These are phyloP conservation scores for Chaetodon trifascialis DNA, from an alignment of 2,113 vertebrate genomes.

Conservation along the genomic window DNA sequence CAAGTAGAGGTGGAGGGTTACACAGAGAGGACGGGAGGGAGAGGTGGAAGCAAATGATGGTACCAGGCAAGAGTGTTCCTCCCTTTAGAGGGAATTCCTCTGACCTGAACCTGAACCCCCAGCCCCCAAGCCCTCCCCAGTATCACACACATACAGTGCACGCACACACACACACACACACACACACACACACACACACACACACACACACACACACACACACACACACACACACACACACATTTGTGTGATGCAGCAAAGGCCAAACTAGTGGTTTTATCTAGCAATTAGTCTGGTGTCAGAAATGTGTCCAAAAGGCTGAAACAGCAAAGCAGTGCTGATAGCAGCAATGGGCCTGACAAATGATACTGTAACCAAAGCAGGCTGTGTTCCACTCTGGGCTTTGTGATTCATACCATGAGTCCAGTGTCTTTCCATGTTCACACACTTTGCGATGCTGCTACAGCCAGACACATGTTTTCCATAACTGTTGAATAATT, in stretches of 20 bases:
- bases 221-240: too few species aligned
- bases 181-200: too few species aligned
- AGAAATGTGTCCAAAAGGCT: constrained; percentile 52
- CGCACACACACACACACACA: background rate
- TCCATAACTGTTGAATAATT: constrained; percentile 1
- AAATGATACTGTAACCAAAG: constrained; percentile 40
- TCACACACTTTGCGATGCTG: constrained; percentile 8
- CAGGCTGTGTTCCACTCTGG: constrained; percentile 19
- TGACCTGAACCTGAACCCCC: constrained; percentile 59
- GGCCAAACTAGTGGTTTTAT: constrained; percentile 4
- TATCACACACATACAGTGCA: background rate
- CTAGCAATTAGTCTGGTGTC: constrained; percentile 42
- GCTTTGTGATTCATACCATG: constrained; percentile 20
- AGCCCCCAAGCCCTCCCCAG: background rate
- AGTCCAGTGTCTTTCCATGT: constrained; percentile 21
- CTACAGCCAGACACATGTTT: constrained; percentile 13
- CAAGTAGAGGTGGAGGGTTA: constrained; percentile 6
- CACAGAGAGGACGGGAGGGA: background rate
- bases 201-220: background rate
- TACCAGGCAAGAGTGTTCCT: constrained; percentile 57
- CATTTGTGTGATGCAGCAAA: background rate
- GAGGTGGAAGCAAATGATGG: constrained; percentile 55
- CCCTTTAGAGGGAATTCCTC: constrained; percentile 67
- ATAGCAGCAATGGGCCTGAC: constrained; percentile 28
- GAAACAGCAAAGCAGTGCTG: constrained; percentile 63